Evolutionary conservation across 2,797 vertebrate genomes (phyloP).

Genomic region (Sphenodon punctatus): DNA sequence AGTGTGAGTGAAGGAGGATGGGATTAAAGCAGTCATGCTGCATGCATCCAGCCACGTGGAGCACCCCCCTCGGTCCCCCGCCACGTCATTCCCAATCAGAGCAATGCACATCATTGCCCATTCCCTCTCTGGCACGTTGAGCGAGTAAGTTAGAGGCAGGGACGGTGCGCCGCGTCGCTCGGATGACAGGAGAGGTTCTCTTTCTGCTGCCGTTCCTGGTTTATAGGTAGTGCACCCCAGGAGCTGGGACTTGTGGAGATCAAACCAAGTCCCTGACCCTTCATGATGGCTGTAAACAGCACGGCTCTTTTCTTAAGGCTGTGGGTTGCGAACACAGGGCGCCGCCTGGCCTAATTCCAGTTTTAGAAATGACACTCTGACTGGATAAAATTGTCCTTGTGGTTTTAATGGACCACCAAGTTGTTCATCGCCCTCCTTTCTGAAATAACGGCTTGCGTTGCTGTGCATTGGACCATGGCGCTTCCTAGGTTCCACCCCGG

Average conservation of each 20-base stretch:
- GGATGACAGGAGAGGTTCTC: neutral
- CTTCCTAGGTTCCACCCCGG: neutral
- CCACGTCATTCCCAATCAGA: neutral
- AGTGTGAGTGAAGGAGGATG: neutral
- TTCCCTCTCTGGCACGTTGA: neutral
- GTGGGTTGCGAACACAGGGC: neutral
- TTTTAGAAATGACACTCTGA: neutral
- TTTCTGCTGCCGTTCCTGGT: neutral
- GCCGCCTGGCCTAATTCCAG: constrained; percentile 16
- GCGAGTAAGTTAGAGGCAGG: neutral
- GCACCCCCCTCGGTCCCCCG: neutral
- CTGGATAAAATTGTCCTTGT: neutral
- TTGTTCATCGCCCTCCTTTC: neutral
- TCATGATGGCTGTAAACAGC: neutral
- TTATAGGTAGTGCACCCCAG: neutral
- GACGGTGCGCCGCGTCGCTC: neutral
- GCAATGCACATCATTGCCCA: neutral
- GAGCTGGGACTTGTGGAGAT: neutral
- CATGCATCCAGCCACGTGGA: constrained; percentile 26
- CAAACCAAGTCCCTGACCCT: neutral
- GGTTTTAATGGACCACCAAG: neutral
- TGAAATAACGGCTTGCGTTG: neutral
- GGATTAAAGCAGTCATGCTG: neutral
- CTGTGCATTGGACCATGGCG: fast-evolving
- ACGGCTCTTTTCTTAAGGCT: neutral